Evolutionary conservation across 1,140 invertebrate species (phyloP), one percentile per base, ranked within the genome.

Genomic region (Euura saliciscinereae): DNA sequence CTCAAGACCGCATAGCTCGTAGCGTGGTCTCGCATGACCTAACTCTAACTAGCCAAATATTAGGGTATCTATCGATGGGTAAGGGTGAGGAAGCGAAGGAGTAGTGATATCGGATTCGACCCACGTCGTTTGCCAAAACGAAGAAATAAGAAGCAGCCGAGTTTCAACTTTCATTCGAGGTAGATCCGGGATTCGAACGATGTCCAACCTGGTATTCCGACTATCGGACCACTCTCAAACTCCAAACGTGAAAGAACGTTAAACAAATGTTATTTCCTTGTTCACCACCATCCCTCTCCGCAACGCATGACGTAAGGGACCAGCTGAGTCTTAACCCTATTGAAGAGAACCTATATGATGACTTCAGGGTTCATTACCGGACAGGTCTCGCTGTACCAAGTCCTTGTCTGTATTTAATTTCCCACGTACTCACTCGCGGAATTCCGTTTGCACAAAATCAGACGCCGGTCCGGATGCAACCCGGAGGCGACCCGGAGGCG

Each of bases 391-490:
- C 51, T 59, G 51, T 59, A 59, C 28, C 28, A 28, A 28, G 28
- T 28, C 13, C 51, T 59, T 8, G 51, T 59, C 13, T 59, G 51
- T 59, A 8, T 59, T 59, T 59, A 59, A 59, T 59, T n/a, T 59
- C 51, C 51, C 13, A 59, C 51, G 51, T 59, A n/a, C 51, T 59
- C 51, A n/a, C 51, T 59, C 51, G 51, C 51, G 51, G 51, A 59
- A 59, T 59, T 59, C 51, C 51, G 51, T 59, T 59, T 59, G 51
- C 51, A 59, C 8, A 59, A 59, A 59, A 59, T 59, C 51, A 59
- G 51, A 59, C 51, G 51, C 8, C 13, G 51, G 51, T 59, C 51
- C 51, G 51, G 51, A 59, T 59, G 51, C 13, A 4, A 59, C 51
- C 51, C 51, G 51, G 51, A 11, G 51, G n/a, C n/a, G 51, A 59